A percentile compares a stretch with the other conserved stretches of the same genome.
phyloP scores from a whole-genome alignment of 2,888 invertebrate genomes.

The Acrocyrtus sp. region DNA sequence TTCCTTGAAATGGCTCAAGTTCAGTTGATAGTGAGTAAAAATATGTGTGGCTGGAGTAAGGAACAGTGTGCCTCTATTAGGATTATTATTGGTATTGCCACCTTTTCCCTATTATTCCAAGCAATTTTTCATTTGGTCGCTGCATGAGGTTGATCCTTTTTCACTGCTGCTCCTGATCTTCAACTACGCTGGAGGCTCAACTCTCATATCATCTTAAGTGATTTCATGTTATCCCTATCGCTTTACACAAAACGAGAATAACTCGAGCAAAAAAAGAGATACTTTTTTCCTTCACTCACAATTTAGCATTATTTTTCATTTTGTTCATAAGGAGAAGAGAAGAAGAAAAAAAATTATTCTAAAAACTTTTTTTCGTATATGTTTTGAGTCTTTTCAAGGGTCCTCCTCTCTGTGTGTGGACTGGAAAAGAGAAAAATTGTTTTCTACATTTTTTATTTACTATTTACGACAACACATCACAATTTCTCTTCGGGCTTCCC shows the following conservation, averaged over 20 bases:
- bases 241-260: too few relatives aligned
- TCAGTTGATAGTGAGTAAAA: background rate
- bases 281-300: too few relatives aligned
- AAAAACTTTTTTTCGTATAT: too few relatives aligned
- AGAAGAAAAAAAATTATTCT: too few relatives aligned
- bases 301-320: too few relatives aligned
- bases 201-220: slow-evolving; percentile 15
- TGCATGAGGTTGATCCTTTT: slow-evolving; percentile 49
- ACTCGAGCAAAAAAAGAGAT: too few relatives aligned
- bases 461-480: slow-evolving; percentile 19
- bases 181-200: background rate
- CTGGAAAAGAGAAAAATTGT: slow-evolving; percentile 13
- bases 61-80: slow-evolving; percentile 32
- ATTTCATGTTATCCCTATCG: slow-evolving; percentile 3
- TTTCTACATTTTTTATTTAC: slow-evolving; percentile 11
- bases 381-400: too few relatives aligned
- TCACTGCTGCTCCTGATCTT: too few relatives aligned
- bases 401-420: slow-evolving; percentile 1
- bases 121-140: slow-evolving; percentile 51
- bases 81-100: slow-evolving; percentile 39
- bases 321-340: too few relatives aligned
- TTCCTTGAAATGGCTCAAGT: background rate
- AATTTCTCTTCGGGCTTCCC: slow-evolving; percentile 7
- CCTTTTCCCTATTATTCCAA: slow-evolving; percentile 37
- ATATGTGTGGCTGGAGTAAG: background rate